A percentile compares a stretch with the other conserved stretches of the same genome.
Evolutionary conservation across 2,888 invertebrate genomes (phyloP).

Genomic region (Pammene fasciana): DNA sequence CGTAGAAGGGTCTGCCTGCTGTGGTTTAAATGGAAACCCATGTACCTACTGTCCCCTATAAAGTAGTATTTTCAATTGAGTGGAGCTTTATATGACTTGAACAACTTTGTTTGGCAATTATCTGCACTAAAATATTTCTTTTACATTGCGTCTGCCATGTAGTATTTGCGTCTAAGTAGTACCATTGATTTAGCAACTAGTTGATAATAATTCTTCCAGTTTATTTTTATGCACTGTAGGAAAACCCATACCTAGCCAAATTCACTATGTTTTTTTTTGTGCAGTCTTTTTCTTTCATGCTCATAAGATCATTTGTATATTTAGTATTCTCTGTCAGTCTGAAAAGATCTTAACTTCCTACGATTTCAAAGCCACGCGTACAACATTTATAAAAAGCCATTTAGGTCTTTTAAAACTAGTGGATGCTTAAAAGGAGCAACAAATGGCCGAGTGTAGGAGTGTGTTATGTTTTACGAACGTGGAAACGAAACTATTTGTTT

Average conservation of each 20-base stretch:
- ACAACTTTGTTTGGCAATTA: too few relatives aligned
- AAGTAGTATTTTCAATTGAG: too few relatives aligned
- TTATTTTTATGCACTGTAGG: background rate
- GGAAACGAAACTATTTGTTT: constrained; percentile 17
- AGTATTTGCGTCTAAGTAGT: too few relatives aligned
- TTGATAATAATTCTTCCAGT: too few relatives aligned
- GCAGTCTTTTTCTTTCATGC: background rate
- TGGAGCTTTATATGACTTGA: too few relatives aligned
- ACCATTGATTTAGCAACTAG: too few relatives aligned
- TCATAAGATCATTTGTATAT: background rate
- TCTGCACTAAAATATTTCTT: too few relatives aligned
- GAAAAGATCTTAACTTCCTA: constrained; percentile 2
- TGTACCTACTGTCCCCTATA: too few relatives aligned
- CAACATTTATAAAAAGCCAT: background rate
- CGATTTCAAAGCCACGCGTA: background rate
- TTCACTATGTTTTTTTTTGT: background rate
- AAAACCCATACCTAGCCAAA: background rate
- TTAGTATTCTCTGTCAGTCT: background rate
- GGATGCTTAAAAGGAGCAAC: constrained; percentile 24
- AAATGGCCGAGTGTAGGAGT: constrained; percentile 30
- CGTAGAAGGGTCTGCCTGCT: too few relatives aligned
- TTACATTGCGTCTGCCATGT: too few relatives aligned
- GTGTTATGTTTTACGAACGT: constrained; percentile 31
- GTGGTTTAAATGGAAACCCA: too few relatives aligned
- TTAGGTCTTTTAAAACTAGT: constrained; percentile 27